These are phyloP conservation scores for Geodia barretti DNA, from an alignment of 37 sponge, comb jelly and placozoan species.

Conservation along the genomic window DNA sequence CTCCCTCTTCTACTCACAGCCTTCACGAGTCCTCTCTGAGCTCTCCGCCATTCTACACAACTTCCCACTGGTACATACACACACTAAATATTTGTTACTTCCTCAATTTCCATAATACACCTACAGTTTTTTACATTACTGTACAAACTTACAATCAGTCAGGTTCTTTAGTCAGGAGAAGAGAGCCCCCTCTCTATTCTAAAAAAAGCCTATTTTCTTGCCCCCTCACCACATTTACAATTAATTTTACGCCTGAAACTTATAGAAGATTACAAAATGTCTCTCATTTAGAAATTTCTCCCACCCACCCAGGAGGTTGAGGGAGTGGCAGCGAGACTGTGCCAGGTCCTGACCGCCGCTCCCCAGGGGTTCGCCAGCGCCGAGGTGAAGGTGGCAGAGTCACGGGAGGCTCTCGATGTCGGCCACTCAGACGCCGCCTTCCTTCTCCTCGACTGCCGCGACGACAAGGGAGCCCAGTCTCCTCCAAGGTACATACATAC, in stretches of 20 bases:
- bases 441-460: conserved; percentile 49
- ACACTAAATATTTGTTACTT: no score
- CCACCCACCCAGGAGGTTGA: background rate
- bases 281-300: background rate
- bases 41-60: background rate
- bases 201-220: no score
- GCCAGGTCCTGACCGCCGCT: conserved; percentile 12
- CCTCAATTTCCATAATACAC: no score
- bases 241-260: background rate
- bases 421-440: conserved; percentile 59
- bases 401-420: conserved; percentile 52
- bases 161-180: no score
- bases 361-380: conserved; percentile 30
- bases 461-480: conserved; percentile 17
- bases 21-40: conserved; percentile 10
- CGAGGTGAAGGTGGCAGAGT: conserved; percentile 49
- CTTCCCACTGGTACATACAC: background rate
- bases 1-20: conserved; percentile 55
- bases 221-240: no score
- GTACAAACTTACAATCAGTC: no score
- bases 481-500: conserved; percentile 54
- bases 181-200: no score
- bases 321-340: conserved; percentile 23
- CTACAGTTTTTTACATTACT: no score
- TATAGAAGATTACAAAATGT: background rate